Conservation (phyloP, 2,888 invertebrate genomes). For the Diarsia brunnea region DNA sequence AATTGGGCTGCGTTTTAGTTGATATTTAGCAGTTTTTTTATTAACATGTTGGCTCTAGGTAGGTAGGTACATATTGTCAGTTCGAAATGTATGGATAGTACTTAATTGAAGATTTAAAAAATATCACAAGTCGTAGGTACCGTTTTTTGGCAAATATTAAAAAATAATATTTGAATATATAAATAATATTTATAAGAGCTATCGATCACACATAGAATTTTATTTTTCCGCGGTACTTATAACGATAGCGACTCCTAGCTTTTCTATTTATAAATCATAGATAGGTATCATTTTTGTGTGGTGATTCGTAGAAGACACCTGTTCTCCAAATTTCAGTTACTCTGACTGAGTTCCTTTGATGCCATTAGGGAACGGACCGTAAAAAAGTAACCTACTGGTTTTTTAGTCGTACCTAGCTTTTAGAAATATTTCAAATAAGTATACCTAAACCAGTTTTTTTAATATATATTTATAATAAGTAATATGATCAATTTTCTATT, state of each 20-base stretch:
- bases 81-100: background rate
- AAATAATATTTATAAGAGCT: no score
- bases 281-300: background rate
- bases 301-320: background rate
- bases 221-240: background rate
- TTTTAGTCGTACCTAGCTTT: background rate
- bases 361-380: no score
- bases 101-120: no score
- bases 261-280: no score
- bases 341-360: background rate
- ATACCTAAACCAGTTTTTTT: no score
- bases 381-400: no score
- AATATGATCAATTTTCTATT: background rate
- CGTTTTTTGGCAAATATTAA: no score
- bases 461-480: background rate
- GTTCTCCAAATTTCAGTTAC: no score
- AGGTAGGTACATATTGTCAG: background rate
- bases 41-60: background rate
- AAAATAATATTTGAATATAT: no score
- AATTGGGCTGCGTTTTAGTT: background rate
- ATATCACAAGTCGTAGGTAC: no score
- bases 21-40: background rate
- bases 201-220: background rate
- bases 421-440: background rate
- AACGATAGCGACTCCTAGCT: no score